Percentiles rank a stretch among this genome's conserved stretches.
phyloP scores from a whole-genome alignment of 2,797 vertebrate genomes.

The Sebastolobus altivelis region DNA sequence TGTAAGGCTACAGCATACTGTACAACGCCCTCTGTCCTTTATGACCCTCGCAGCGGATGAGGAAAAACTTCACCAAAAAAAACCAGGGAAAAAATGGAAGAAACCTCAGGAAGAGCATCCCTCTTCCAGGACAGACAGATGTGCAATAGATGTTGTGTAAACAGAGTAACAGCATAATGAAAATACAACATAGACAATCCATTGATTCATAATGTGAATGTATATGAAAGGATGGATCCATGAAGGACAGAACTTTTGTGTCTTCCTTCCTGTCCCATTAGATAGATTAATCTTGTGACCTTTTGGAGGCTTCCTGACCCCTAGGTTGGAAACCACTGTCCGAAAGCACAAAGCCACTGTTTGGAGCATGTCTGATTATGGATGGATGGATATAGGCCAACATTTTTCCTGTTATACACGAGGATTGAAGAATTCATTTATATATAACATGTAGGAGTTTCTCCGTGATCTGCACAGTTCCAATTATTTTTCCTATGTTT shows the following conservation, averaged over 20 bases:
- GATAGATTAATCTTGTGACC: background rate
- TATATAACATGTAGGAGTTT: background rate
- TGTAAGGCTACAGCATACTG: background rate
- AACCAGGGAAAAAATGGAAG: too few species aligned
- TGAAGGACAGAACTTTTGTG: background rate
- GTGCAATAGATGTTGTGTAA: background rate
- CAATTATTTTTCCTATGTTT: background rate
- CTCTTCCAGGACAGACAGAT: background rate
- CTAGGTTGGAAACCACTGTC: background rate
- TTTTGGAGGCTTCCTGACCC: too few species aligned
- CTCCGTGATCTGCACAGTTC: background rate
- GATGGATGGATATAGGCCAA: background rate
- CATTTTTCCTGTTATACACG: background rate
- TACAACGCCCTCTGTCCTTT: background rate
- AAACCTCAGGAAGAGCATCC: background rate
- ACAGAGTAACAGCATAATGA: background rate
- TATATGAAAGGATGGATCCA: background rate
- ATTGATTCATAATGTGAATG: background rate
- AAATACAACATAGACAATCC: background rate
- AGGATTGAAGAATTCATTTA: background rate
- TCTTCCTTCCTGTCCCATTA: background rate
- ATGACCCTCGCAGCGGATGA: background rate
- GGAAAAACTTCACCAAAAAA: background rate
- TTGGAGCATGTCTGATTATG: background rate
- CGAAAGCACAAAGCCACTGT: background rate